Percentiles rank a stretch among this genome's conserved stretches.
Conservation (phyloP, 2,888 invertebrate species). For the Mythimna ferrago region DNA sequence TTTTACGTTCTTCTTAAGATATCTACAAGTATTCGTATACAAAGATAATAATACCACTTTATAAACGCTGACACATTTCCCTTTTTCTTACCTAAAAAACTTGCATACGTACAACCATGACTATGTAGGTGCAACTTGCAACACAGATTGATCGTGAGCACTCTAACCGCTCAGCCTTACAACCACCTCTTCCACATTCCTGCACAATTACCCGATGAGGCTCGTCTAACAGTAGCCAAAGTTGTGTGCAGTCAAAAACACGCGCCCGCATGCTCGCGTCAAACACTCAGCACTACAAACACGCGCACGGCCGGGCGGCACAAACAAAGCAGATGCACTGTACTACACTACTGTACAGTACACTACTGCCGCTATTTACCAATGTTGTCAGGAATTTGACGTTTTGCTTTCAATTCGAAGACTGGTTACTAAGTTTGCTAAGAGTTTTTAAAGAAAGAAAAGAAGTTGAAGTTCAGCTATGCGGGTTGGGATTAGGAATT, state of each 20-base stretch:
- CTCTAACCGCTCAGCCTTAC: neutral
- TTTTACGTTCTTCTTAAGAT: too few species aligned
- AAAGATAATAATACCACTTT: neutral
- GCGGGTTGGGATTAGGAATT: neutral
- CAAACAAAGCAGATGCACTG: conserved; percentile 24
- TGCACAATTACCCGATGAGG: conserved; percentile 14
- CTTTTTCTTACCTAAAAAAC: neutral
- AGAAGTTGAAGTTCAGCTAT: neutral
- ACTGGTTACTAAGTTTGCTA: conserved; percentile 5
- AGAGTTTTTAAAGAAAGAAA: neutral
- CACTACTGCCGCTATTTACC: conserved; percentile 20
- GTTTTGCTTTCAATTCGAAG: conserved; percentile 1
- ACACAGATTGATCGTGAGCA: neutral
- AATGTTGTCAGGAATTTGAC: neutral
- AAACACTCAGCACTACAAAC: conserved; percentile 19
- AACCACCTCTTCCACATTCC: neutral
- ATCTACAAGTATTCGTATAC: too few species aligned
- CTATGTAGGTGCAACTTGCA: neutral
- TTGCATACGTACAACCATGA: neutral
- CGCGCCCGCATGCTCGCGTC: conserved; percentile 48
- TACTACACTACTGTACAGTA: neutral
- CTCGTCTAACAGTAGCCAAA: conserved; percentile 9
- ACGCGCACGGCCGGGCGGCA: conserved; percentile 2
- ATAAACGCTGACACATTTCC: neutral
- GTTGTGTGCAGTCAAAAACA: conserved; percentile 40